phyloP scores from a whole-genome alignment of 2,113 vertebrate genomes.

The Menura novaehollandiae region DNA sequence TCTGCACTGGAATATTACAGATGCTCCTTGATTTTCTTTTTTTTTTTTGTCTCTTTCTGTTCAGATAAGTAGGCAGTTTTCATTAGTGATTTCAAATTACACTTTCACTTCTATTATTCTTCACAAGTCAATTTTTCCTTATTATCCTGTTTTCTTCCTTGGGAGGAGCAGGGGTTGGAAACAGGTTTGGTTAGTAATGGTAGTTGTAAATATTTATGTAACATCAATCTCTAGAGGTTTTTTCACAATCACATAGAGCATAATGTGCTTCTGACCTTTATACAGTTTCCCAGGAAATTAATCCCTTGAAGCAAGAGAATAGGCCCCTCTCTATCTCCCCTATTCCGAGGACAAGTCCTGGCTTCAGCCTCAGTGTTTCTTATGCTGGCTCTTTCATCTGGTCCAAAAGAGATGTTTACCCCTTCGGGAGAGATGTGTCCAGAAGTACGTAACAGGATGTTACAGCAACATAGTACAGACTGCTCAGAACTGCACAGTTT shows the following conservation, averaged over 20 bases:
- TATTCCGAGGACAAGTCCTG: neutral
- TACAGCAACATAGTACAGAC: neutral
- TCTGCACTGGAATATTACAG: constrained; percentile 44
- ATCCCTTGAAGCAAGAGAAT: neutral
- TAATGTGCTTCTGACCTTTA: constrained; percentile 26
- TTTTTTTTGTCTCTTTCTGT: neutral
- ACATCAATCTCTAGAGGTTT: neutral
- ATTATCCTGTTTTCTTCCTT: neutral
- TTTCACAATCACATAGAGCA: neutral
- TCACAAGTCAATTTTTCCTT: neutral
- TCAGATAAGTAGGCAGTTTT: neutral
- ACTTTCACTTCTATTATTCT: neutral
- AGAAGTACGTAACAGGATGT: neutral
- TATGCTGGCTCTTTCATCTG: neutral
- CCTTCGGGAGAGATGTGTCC: neutral
- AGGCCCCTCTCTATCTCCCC: neutral
- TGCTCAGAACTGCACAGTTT: neutral
- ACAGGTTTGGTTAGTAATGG: constrained; percentile 5
- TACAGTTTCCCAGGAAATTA: constrained; percentile 39
- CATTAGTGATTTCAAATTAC: neutral
- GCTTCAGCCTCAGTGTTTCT: neutral
- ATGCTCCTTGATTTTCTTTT: neutral
- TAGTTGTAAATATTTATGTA: constrained; percentile 28
- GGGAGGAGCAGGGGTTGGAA: neutral
- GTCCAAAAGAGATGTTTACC: neutral